Percentiles rank a stretch among this genome's conserved stretches.
Conservation (phyloP, 1,140 invertebrate genomes). For the Acromyrmex heyeri region DNA sequence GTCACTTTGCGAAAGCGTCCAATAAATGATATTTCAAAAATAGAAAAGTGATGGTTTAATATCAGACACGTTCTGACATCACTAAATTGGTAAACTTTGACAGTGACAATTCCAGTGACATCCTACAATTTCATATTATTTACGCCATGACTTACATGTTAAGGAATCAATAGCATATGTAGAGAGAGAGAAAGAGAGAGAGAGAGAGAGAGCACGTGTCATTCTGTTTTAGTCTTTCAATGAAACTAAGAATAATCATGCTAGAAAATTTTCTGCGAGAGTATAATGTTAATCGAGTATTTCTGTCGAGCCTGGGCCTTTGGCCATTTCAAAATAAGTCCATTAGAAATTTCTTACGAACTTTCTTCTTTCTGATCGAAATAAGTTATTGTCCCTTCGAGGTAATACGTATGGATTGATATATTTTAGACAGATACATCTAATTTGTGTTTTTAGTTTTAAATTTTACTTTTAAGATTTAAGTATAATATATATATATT, state of each 20-base stretch:
- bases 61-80: background rate
- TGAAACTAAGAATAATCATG: slow-evolving; percentile 2
- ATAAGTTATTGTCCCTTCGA: slow-evolving; percentile 29
- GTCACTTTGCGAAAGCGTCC: background rate
- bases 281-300: slow-evolving; percentile 15
- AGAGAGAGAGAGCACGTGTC: background rate
- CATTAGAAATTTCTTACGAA: background rate
- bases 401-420: background rate
- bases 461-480: background rate
- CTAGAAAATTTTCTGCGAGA: slow-evolving; percentile 16
- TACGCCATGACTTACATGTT: background rate
- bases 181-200: too few species aligned
- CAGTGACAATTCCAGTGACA: background rate
- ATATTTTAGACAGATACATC: background rate
- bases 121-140: background rate
- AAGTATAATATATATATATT: background rate
- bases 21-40: background rate
- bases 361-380: slow-evolving; percentile 1
- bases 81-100: background rate
- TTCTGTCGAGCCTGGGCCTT: background rate
- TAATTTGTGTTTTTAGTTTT: background rate
- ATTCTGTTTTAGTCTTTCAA: background rate
- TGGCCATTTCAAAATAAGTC: slow-evolving; percentile 27
- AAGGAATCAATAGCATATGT: background rate
- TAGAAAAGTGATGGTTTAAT: background rate